Evolutionary conservation across 2,888 invertebrate species (phyloP), one percentile per base, ranked within the genome.

Genomic region (Fragum fragum): DNA sequence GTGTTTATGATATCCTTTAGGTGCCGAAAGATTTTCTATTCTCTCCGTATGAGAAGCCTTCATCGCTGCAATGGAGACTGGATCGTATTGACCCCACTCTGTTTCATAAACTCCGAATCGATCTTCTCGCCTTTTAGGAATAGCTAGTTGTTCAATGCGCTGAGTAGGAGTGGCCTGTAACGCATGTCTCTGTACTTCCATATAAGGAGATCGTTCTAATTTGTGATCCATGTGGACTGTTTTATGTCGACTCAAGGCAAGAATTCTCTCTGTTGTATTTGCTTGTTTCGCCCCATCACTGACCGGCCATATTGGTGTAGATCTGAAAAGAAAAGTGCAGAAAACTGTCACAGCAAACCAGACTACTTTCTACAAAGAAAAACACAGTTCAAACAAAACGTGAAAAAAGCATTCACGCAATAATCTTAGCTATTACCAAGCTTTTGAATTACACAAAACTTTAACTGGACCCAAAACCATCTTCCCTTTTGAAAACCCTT

Each of bases 291-390:
- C 91, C 5, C 78, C 80, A 9, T 80, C 61, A 11, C 85, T 88
- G 3, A 93, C 92, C 26, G 88, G 89, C 92, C 92, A 92, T 6
- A 91, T 89, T 28, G 93, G 91, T 0, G 90, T 87, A 0, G 86
- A 79, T 78, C 92, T 92, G 87, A 63, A 86, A 84, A 28, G 52
- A 57, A 55, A 29, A 18, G 59, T 39, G 69, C 23, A 26, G 21
- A 36, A 55, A 55, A 55, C 29, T 11, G 29, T 36, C 53, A 55
- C 71, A 21, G 55, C 71, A 53, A 3, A 14, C 53, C 28, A 21
- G 5, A 32, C 29, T 36, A 53, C 55, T 55, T n/a, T 47, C 52
- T 52, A 47, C 52, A 28, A 28, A 42, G 1, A 23, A 69, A 26
- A 9, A 42, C 21, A 28, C 70, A 28, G 16, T 23, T 52, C n/a